Evolutionary conservation across 2,113 vertebrate genomes (phyloP), one percentile per base, ranked within the genome.

Genomic region (Nothoprocta perdicaria): DNA sequence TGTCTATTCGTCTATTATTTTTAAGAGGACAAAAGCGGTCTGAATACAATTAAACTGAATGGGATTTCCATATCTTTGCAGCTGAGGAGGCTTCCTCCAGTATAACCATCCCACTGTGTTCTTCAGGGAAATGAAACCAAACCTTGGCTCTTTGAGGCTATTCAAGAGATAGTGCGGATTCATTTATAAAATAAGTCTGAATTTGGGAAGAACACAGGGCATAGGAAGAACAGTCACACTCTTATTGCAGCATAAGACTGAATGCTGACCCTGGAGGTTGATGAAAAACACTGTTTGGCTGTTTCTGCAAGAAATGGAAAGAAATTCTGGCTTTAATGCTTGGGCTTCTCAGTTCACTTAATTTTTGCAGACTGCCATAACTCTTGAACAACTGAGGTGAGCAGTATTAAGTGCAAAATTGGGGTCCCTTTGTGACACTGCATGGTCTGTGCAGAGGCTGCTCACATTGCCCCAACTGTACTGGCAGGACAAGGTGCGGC

Each of bases 341-440:
- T 31, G 14, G 43, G 7, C 43, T 67, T 21, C 14, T 22, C 43
- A 29, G 48, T 18, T 45, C 18, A 2, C 43, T 5, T 16, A 22
- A 35, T 1, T 12, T 4, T 24, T 29, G 9, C 12, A 2, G 7
- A 10, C 7, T 3, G 17, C 22, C 23, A 0, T 6, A 19, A 4
- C 1, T 9, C 3, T 22, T 2, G 67, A 3, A 6, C 22, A 6
- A 14, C 10, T 4, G 52, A 38, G 11, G 1, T 0, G 12, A 16
- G 17, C 58, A 6, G 18, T 1, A 24, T 10, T 0, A 5, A 3
- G 4, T 0, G 17, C 15, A 5, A 3, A 0, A 41, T 1, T 0
- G 27, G 9, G n/a, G 21, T 7, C 60, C 8, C 23, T 31, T 4
- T 24, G 5, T 2, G 16, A 13, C 40, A 10, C 33, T 21, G 1